phyloP scores from a whole-genome alignment of 2,888 invertebrate species.

The Microctonus brassicae region DNA sequence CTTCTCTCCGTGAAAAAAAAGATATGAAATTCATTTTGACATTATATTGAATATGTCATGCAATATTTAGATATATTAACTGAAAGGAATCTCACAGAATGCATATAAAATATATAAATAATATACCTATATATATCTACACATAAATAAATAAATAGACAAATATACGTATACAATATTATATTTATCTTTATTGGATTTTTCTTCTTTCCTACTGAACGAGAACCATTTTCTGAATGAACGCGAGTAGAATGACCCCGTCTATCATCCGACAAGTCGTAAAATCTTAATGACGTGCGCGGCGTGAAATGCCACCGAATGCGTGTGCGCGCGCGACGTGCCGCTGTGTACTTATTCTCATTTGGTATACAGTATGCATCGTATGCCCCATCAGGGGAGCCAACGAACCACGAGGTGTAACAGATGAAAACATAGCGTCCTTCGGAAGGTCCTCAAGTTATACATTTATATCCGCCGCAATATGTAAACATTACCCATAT shows the following conservation, averaged over 20 bases:
- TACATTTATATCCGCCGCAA: not conserved
- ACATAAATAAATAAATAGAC: not conserved
- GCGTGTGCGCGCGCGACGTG: constrained; percentile 33
- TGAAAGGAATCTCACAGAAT: too few species aligned
- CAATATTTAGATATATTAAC: too few species aligned
- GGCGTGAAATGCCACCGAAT: constrained; percentile 51
- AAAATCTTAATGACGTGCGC: constrained; percentile 60
- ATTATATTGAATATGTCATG: too few species aligned
- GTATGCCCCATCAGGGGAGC: not conserved
- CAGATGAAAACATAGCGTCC: constrained; percentile 33
- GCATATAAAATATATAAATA: too few species aligned
- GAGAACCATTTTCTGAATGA: constrained; percentile 48
- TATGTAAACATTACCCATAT: not conserved
- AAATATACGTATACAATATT: not conserved
- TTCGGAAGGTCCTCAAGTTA: constrained; percentile 37
- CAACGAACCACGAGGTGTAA: constrained; percentile 25
- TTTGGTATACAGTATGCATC: not conserved
- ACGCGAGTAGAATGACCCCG: constrained; percentile 54
- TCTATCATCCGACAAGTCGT: constrained; percentile 56
- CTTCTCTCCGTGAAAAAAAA: too few species aligned
- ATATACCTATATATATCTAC: not conserved
- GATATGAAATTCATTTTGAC: too few species aligned
- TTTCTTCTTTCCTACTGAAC: not conserved
- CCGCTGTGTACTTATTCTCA: not conserved
- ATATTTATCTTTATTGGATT: not conserved